phyloP scores from a whole-genome alignment of 2,797 vertebrate genomes.

The Ctenopoma multispine region DNA sequence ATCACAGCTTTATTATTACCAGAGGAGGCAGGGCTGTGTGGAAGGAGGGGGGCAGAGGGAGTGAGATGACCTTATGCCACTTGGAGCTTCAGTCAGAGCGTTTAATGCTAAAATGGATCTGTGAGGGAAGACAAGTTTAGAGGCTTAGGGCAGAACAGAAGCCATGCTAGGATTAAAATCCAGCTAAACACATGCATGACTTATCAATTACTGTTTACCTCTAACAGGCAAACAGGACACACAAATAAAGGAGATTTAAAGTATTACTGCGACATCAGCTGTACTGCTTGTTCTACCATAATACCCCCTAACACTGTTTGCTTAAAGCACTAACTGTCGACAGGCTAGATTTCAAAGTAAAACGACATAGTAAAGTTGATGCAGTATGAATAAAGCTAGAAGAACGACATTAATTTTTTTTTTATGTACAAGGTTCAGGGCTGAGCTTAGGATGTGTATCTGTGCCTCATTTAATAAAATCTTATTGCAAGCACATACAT shows the following conservation, averaged over 20 bases:
- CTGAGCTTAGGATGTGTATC: no score
- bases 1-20: slow-evolving; percentile 53
- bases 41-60: not conserved
- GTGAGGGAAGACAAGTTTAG: slow-evolving; percentile 16
- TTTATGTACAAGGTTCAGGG: no score
- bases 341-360: not conserved
- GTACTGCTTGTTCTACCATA: not conserved
- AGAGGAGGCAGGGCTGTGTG: slow-evolving; percentile 15
- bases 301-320: not conserved
- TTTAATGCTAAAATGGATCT: slow-evolving; percentile 30
- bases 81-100: slow-evolving; percentile 21
- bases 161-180: not conserved
- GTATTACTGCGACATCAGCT: not conserved
- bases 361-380: not conserved
- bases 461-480: no score
- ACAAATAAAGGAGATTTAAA: not conserved
- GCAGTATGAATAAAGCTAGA: no score
- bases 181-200: not conserved
- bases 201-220: not conserved
- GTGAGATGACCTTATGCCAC: slow-evolving; percentile 33
- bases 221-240: not conserved
- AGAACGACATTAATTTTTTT: no score
- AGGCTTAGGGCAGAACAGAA: slow-evolving; percentile 20
- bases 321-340: no score
- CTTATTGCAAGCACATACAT: no score